Conservation (phyloP, 2,888 invertebrate genomes). For the Plagodis pulveraria region DNA sequence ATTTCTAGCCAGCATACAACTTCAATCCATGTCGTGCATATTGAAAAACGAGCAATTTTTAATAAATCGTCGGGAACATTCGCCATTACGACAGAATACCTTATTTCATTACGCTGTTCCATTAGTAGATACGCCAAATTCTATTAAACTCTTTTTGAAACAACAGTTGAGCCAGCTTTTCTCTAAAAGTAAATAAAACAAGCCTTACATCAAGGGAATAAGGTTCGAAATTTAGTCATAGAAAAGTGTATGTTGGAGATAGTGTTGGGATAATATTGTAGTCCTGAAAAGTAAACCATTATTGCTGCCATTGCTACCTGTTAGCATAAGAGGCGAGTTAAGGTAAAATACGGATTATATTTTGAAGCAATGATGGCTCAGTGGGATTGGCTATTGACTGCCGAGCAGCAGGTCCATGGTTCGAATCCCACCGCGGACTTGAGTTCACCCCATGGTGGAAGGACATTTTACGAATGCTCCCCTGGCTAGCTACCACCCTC, state of each 20-base stretch:
- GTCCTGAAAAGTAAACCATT: too few species aligned
- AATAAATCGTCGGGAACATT: conserved; percentile 68
- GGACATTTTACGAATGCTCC: too few species aligned
- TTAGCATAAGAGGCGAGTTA: too few species aligned
- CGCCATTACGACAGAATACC: conserved; percentile 71
- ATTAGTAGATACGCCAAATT: conserved; percentile 81
- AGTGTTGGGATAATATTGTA: conserved; percentile 20
- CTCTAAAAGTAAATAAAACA: conserved; percentile 5
- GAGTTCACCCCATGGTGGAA: too few species aligned
- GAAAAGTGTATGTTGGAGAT: conserved; percentile 2
- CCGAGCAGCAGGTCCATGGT: too few species aligned
- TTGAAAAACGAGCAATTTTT: conserved; percentile 72
- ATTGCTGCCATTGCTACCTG: too few species aligned
- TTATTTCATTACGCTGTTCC: conserved; percentile 81
- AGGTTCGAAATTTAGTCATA: conserved; percentile 8
- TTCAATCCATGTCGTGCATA: conserved; percentile 55
- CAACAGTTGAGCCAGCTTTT: conserved; percentile 56
- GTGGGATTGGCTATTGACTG: too few species aligned
- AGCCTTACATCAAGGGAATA: conserved; percentile 8
- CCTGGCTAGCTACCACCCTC: too few species aligned
- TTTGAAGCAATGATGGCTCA: too few species aligned
- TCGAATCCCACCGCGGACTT: too few species aligned
- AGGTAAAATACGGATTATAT: too few species aligned
- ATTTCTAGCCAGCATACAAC: conserved; percentile 24
- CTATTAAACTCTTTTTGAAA: conserved; percentile 74